phyloP scores from a whole-genome alignment of 2,797 vertebrate genomes.

The Anguilla megastoma region DNA sequence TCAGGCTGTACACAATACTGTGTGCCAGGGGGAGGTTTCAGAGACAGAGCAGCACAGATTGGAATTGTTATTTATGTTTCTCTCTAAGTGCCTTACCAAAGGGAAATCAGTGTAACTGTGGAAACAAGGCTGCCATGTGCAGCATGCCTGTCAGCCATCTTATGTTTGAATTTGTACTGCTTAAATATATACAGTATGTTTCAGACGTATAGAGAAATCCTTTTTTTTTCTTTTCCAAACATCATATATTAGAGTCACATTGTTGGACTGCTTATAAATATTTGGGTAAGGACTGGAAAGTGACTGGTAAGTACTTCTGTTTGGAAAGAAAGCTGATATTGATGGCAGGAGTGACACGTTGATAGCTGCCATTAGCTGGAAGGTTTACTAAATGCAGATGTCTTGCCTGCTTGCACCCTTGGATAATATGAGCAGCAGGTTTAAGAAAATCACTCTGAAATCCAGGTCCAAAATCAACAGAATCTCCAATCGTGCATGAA shows the following conservation, averaged over 20 bases:
- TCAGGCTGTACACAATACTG: neutral
- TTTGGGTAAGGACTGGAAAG: neutral
- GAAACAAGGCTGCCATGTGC: neutral
- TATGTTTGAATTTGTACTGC: neutral
- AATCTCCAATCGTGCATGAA: constrained; percentile 21
- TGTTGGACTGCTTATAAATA: neutral
- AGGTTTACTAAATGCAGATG: constrained; percentile 4
- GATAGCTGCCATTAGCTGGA: constrained; percentile 8
- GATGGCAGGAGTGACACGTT: neutral
- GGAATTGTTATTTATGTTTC: neutral
- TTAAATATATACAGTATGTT: neutral
- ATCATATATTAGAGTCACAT: neutral
- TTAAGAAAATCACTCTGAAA: constrained; percentile 27
- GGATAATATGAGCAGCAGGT: constrained; percentile 19
- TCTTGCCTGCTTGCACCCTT: neutral
- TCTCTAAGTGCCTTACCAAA: neutral
- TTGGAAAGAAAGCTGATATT: neutral
- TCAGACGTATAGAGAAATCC: neutral
- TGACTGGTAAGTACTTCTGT: neutral
- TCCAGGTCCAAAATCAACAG: constrained; percentile 27
- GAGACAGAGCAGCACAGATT: neutral
- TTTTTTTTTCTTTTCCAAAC: neutral
- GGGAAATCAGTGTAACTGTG: constrained; percentile 19
- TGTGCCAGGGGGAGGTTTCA: neutral
- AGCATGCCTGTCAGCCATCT: constrained; percentile 1